Base-by-base conservation (phyloP, 2,797 vertebrate species). In the Sebastes diploproa region DNA sequence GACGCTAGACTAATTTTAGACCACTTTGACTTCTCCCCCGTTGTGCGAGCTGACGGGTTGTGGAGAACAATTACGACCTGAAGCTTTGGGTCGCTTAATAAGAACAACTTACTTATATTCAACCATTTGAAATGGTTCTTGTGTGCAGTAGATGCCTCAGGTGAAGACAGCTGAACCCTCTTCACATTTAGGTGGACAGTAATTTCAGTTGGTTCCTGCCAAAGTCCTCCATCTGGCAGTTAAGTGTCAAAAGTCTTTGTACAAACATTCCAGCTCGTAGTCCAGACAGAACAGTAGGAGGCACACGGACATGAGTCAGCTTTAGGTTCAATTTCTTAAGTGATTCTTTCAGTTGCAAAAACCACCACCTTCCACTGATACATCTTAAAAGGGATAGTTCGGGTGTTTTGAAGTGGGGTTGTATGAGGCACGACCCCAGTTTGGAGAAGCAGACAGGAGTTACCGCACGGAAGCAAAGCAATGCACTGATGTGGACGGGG, bases 231-330 rank as follows among this genome's bases (percentile, higher is more conserved):
- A 52, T 75, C 18, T 81, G 32, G n/a, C 87, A 83, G 66, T 46
- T 0, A 84, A 73, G 87, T 87, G 84, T 71, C 60, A 74, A 34
- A 34, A 86, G 69, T 62, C 63, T 82, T 66, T 77, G 75, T 46
- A 22, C 79, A 85, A 83, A 89, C 62, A 83, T 61, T 61, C 23
- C 42, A 34, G 18, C 27, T 74, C 5, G 0, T 20, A 20, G 27
- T 68, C 32, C 72, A 74, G 59, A 83, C 36, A 34, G 67, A 1
- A 30, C 38, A 82, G 83, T 2, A 46, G 25, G 64, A 65, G 58
- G 14, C 64, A 63, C 46, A 11, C 30, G 14, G 50, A 12, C 56
- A 25, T 32, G 54, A 72, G 59, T 67, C 70, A 80, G 70, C 56
- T 12, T 9, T 23, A 30, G 2, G 25, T 78, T 71, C 22, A 55